phyloP scores from a whole-genome alignment of 2,797 vertebrate genomes.

The Phrynocephalus guinanensis region DNA sequence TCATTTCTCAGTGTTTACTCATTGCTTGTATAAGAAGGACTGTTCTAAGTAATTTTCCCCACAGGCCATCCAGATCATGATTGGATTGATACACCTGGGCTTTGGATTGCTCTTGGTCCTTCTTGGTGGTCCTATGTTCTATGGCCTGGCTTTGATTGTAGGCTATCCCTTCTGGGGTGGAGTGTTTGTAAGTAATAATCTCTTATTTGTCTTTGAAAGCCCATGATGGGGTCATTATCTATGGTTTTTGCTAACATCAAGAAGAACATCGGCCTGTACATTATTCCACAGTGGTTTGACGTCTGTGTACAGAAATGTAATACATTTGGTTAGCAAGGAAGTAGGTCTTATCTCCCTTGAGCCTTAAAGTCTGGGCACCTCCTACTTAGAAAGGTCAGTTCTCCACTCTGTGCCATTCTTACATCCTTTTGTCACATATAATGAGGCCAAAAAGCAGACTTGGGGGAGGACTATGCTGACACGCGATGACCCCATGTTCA shows the following conservation, averaged over 20 bases:
- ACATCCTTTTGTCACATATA: background rate
- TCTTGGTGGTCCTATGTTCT: background rate
- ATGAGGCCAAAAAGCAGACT: background rate
- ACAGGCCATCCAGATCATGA: conserved; percentile 21
- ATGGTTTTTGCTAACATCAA: background rate
- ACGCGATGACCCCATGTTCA: background rate
- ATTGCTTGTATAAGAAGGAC: background rate
- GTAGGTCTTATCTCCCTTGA: background rate
- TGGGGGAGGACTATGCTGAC: background rate
- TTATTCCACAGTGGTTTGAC: background rate
- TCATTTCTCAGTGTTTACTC: background rate
- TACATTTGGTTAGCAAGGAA: background rate
- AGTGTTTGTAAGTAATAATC: background rate
- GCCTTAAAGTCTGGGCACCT: background rate
- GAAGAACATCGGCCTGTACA: background rate
- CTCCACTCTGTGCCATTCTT: background rate
- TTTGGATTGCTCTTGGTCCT: background rate
- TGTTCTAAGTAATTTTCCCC: background rate
- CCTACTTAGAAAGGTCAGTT: background rate
- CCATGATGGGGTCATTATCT: background rate
- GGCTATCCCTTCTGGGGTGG: conserved; percentile 14
- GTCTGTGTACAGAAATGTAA: background rate
- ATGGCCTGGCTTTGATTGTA: background rate
- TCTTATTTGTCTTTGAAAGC: background rate
- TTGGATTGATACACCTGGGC: background rate